A percentile compares a stretch with the other conserved stretches of the same genome.
These are phyloP conservation scores for Protaetia brevitarsis DNA, from an alignment of 1,140 invertebrate genomes.

Conservation along the genomic window DNA sequence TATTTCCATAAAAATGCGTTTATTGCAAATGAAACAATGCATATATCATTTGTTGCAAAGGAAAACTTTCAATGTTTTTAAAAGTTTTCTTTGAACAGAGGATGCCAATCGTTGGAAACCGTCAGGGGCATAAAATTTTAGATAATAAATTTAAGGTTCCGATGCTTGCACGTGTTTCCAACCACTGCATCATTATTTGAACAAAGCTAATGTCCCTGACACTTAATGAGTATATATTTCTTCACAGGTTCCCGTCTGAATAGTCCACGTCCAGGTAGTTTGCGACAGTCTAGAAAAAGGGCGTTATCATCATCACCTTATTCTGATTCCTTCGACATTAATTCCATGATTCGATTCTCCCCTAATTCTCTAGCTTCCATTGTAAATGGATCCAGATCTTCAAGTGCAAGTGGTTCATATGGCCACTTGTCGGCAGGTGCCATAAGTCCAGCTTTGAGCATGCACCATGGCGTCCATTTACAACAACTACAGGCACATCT, in stretches of 20 bases:
- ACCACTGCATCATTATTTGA: background rate
- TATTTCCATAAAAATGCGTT: too few species aligned
- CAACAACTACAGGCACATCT: conserved; percentile 77
- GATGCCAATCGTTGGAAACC: too few species aligned
- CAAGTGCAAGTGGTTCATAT: conserved; percentile 85
- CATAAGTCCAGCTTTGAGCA: conserved; percentile 58
- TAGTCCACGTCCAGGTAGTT: conserved; percentile 59
- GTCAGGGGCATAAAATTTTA: too few species aligned
- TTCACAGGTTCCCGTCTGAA: conserved; percentile 66
- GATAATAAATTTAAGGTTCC: too few species aligned
- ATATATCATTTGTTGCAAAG: too few species aligned
- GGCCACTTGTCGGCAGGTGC: conserved; percentile 83
- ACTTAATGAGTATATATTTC: background rate
- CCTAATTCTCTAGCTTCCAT: conserved; percentile 91
- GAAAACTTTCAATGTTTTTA: too few species aligned
- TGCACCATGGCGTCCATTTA: conserved; percentile 66
- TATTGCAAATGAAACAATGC: too few species aligned
- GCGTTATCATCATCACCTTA: conserved; percentile 92
- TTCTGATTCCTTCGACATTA: conserved; percentile 90
- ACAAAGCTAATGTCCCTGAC: background rate
- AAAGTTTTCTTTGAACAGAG: too few species aligned
- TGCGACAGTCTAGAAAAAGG: conserved; percentile 71
- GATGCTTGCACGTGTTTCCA: background rate
- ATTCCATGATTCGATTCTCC: conserved; percentile 91
- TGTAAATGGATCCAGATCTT: conserved; percentile 81